Percentiles rank a stretch among this genome's conserved stretches.
Conservation (phyloP, 2,888 invertebrate genomes). For the Camponotus fellah region DNA sequence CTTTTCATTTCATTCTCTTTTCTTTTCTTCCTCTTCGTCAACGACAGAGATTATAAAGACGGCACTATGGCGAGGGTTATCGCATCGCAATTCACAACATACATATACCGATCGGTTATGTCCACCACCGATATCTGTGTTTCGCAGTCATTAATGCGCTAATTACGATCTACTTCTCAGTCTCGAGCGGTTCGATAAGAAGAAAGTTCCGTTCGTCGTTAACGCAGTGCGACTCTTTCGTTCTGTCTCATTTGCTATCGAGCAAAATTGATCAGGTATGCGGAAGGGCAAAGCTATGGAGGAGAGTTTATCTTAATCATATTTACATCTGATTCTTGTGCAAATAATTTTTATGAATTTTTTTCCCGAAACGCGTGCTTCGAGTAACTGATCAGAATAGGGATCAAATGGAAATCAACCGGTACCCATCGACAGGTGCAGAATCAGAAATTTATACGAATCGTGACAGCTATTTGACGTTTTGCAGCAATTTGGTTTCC, state of each 20-base stretch:
- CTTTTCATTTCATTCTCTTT: neutral
- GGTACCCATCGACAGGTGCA: constrained; percentile 38
- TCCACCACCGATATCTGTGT: constrained; percentile 51
- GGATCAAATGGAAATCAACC: constrained; percentile 60
- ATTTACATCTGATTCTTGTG: neutral
- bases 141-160: constrained; percentile 62
- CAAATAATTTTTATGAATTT: constrained; percentile 10
- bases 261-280: neutral
- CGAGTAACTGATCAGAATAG: constrained; percentile 50
- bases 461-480: neutral
- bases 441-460: constrained; percentile 7
- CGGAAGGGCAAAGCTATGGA: neutral
- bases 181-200: neutral
- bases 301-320: neutral
- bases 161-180: constrained; percentile 53
- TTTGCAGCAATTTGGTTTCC: neutral
- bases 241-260: neutral
- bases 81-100: constrained; percentile 51
- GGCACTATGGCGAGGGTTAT: constrained; percentile 55
- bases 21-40: neutral
- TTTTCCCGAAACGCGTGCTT: constrained; percentile 13
- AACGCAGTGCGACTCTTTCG: neutral
- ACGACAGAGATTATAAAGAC: constrained; percentile 35
- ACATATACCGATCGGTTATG: constrained; percentile 49
- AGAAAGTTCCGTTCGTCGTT: neutral